Conservation (phyloP, 1,140 invertebrate species). For the Drosophila seguyi region DNA sequence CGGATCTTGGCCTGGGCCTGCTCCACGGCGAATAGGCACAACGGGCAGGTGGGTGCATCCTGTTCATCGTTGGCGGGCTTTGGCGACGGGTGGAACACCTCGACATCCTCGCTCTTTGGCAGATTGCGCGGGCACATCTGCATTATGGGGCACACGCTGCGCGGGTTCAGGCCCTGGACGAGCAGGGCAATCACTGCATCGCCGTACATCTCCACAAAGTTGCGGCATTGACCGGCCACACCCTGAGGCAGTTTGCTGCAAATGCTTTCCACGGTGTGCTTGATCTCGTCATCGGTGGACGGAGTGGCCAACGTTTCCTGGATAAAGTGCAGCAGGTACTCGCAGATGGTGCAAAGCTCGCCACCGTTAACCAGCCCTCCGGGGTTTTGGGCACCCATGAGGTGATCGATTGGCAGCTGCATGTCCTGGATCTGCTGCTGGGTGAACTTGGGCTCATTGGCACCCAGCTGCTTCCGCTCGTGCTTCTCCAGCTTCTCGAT, state of each 20-base stretch:
- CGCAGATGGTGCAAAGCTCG: constrained; percentile 91
- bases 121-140: constrained; percentile 86
- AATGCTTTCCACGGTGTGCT: constrained; percentile 88
- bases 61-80: constrained; percentile 40
- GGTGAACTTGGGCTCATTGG: constrained; percentile 75
- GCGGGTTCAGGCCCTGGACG: constrained; percentile 93
- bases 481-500: constrained; percentile 57
- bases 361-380: constrained; percentile 86
- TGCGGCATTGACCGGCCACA: constrained; percentile 89
- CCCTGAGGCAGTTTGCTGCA: constrained; percentile 89
- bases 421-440: constrained; percentile 69
- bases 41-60: constrained; percentile 89
- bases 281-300: constrained; percentile 88
- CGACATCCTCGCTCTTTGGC: constrained; percentile 85
- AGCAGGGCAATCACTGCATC: constrained; percentile 91
- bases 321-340: constrained; percentile 92
- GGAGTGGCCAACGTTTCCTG: constrained; percentile 90
- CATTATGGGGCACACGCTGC: constrained; percentile 86
- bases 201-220: constrained; percentile 92
- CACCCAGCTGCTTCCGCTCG: constrained; percentile 54
- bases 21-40: constrained; percentile 92
- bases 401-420: constrained; percentile 89
- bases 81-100: constrained; percentile 86
- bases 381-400: constrained; percentile 86
- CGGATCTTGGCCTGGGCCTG: constrained; percentile 85